Evolutionary conservation across 1,140 invertebrate species (phyloP).

Genomic region (Neotoxoptera formosana): DNA sequence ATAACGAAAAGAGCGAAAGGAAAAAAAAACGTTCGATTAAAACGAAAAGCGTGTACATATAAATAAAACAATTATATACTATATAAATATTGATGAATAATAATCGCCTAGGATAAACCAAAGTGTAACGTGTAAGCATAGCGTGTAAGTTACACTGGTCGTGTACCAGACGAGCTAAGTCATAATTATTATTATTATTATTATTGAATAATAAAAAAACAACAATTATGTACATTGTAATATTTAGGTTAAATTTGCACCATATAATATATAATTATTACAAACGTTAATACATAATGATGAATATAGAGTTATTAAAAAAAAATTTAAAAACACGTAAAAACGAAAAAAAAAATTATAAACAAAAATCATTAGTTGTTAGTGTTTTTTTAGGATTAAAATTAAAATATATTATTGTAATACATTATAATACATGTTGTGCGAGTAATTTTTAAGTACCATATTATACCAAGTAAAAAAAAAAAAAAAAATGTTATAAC

Average conservation of each 20-base stretch:
- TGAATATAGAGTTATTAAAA: constrained; percentile 40
- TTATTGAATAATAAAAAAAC: constrained; percentile 32
- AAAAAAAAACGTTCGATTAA: constrained; percentile 4
- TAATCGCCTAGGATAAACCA: constrained; percentile 34
- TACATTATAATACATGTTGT: constrained; percentile 49
- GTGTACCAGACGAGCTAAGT: constrained; percentile 42
- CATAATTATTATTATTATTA: constrained; percentile 49
- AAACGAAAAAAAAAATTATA: constrained; percentile 17
- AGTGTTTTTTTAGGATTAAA: constrained; percentile 56
- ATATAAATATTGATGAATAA: constrained; percentile 39
- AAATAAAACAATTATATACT: constrained; percentile 41
- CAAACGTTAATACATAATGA: constrained; percentile 33
- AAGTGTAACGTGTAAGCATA: constrained; percentile 46
- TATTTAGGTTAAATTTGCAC: constrained; percentile 53
- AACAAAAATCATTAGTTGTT: constrained; percentile 56
- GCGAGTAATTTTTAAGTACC: constrained; percentile 45
- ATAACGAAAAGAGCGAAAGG: constrained; percentile 32
- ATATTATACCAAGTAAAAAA: not conserved
- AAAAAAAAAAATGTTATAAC: constrained; percentile 12
- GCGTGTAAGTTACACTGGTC: constrained; percentile 45
- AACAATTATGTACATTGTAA: constrained; percentile 52
- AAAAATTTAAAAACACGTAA: not conserved
- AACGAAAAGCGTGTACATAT: constrained; percentile 45
- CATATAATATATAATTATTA: constrained; percentile 35
- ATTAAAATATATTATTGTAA: constrained; percentile 42